Conservation (phyloP, 1,140 invertebrate species). For the Oscheius sp. region DNA sequence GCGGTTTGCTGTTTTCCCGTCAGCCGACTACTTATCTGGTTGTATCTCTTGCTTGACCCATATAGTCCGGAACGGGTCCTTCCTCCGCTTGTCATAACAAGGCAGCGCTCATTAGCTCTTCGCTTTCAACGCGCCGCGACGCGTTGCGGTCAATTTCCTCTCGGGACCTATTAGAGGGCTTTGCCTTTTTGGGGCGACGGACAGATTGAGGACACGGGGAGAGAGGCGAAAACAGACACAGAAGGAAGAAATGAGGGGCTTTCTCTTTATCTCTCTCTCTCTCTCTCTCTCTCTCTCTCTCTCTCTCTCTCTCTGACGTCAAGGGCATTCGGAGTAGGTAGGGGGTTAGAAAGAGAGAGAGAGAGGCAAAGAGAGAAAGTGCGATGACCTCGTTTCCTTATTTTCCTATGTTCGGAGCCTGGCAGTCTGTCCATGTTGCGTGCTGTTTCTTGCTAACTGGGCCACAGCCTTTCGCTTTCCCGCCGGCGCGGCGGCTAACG, state of each 20-base stretch:
- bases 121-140: too few relatives aligned
- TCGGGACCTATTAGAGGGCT: background rate
- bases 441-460: slow-evolving; percentile 7
- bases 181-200: background rate
- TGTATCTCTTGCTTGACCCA: background rate
- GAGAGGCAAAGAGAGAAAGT: too few relatives aligned
- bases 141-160: background rate
- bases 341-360: too few relatives aligned
- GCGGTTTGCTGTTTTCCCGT: too few relatives aligned
- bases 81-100: background rate
- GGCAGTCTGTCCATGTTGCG: too few relatives aligned
- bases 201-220: slow-evolving; percentile 2
- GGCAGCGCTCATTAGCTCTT: too few relatives aligned
- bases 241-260: background rate
- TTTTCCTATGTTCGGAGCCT: too few relatives aligned
- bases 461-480: slow-evolving; percentile 2
- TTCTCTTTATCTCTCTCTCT: too few relatives aligned
- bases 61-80: background rate
- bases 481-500: slow-evolving; percentile 3
- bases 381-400: too few relatives aligned
- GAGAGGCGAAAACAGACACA: background rate
- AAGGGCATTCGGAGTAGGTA: too few relatives aligned
- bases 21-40: background rate
- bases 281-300: too few relatives aligned
- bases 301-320: too few relatives aligned